A percentile compares a stretch with the other conserved stretches of the same genome.
Conservation (phyloP, 53 echinoderm and acorn worm genomes). For the Paelopatides confundens region DNA sequence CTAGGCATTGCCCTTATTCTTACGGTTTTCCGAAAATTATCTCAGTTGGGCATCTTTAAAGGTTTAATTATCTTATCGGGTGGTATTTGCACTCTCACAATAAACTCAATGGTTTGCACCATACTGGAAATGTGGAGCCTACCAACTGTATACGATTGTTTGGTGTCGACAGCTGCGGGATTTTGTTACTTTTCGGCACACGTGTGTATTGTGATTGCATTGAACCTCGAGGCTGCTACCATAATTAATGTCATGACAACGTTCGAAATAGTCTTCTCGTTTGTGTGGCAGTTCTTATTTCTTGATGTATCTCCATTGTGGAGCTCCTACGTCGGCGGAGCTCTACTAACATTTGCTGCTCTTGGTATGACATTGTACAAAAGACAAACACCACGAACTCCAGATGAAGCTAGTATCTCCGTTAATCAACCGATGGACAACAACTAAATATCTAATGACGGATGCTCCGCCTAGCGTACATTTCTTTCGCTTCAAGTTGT, state of each 20-base stretch:
- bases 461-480: too few relatives aligned
- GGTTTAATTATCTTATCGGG: not conserved
- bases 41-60: not conserved
- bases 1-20: not conserved
- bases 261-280: conserved; percentile 7
- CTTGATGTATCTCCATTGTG: not conserved
- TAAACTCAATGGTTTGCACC: not conserved
- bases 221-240: not conserved
- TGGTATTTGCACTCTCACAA: not conserved
- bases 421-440: too few relatives aligned
- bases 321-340: conserved; percentile 13
- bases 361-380: not conserved
- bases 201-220: not conserved
- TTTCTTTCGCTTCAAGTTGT: too few relatives aligned
- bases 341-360: not conserved
- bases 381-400: not conserved
- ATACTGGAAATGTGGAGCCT: not conserved
- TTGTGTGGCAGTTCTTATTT: not conserved
- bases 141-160: not conserved
- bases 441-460: too few relatives aligned
- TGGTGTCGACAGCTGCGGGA: not conserved
- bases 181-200: not conserved
- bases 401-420: too few relatives aligned
- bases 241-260: not conserved
- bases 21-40: not conserved